Conservation (phyloP, 2,113 vertebrate species). For the Numida meleagris region DNA sequence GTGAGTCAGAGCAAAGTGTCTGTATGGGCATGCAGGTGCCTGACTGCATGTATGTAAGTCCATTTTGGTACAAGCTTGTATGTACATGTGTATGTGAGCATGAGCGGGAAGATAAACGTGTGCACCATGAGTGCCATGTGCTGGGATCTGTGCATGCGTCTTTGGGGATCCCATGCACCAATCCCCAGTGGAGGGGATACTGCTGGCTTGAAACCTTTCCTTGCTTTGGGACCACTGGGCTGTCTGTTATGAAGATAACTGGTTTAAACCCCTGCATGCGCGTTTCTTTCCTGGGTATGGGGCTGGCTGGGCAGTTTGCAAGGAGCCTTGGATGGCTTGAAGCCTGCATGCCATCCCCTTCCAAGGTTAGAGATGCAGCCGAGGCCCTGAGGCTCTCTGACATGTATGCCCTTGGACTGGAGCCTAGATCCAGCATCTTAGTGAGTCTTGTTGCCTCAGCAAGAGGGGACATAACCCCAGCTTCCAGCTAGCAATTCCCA, state of each 20-base stretch:
- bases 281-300: not conserved
- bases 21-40: not conserved
- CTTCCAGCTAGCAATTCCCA: conserved; percentile 49
- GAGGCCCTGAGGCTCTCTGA: conserved; percentile 45
- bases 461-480: conserved; percentile 23
- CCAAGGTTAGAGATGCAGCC: conserved; percentile 14
- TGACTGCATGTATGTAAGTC: not conserved
- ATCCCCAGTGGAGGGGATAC: not conserved
- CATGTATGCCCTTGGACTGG: conserved; percentile 21
- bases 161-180: not conserved
- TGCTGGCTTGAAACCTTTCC: not conserved
- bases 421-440: conserved; percentile 51
- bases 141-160: not conserved
- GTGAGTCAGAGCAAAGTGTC: not conserved
- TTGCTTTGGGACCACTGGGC: not conserved
- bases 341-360: conserved; percentile 39
- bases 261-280: not conserved
- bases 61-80: not conserved
- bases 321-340: conserved; percentile 23
- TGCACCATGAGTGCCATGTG: fast-evolving
- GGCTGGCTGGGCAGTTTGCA: conserved; percentile 7
- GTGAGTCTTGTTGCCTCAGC: conserved; percentile 28
- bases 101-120: not conserved
- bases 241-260: not conserved
- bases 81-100: not conserved